Base-by-base conservation (phyloP, 2,797 vertebrate species). In the Glossophaga mutica region DNA sequence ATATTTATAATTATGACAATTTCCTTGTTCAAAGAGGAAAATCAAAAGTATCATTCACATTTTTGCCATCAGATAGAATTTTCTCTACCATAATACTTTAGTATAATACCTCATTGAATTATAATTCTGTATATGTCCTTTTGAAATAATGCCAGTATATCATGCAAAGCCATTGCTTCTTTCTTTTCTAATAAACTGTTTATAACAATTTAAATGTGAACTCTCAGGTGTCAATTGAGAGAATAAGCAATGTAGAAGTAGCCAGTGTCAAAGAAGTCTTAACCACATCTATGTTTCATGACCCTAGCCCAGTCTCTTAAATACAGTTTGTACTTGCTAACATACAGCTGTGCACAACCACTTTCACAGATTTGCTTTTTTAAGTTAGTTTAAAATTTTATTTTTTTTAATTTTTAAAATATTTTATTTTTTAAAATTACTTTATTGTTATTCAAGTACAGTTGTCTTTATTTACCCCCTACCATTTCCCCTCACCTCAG, bases 361-460 rank as follows among this genome's bases (percentile, higher is more conserved):
- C 22, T 29, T 21, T 29, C 26, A 50, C 15, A 57, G 5, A 65
- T 44, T 71, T 79, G 9, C 10, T 15, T 62, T 62, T 62, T 98
- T 97, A 96, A 98, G 98, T 98, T 98, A 98, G 97, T 98, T 98
- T 98, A 98, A 97, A 97, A 92, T 98, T 98, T 98, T 98, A 98
- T 98, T 98, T 96, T 98, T n/a, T 94, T 73, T 42, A 26, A 24
- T 57, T 26, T 57, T 57, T 22, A 24, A 57, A 57, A 55, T 55
- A 55, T 57, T 57, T 57, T 22, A 10, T 52, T 2, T 10, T 55
- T 55, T 55, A 46, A 46, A 57, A 57, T 57, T 10, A 57, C 26
- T 24, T 57, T 57, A 57, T 26, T 57, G 22, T 26, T 57, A 22
- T 26, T 57, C 55, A 57, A 11, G 9, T 26, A 57, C 55, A 57